Base-by-base conservation (phyloP, 2,797 vertebrate species). In the Acrossocheilus wenchowensis region DNA sequence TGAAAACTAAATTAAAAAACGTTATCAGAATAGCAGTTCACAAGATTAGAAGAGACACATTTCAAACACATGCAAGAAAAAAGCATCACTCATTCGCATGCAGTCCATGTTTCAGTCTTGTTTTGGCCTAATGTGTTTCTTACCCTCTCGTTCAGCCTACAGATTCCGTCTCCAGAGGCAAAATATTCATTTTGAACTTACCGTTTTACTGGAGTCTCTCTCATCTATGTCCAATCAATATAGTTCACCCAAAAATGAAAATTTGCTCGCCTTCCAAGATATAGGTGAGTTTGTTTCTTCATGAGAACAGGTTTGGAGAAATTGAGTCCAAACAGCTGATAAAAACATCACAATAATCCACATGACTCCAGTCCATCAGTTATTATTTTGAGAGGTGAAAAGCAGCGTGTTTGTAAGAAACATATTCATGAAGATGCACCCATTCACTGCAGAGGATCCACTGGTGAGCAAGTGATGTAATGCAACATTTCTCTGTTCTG, bases 101-200 rank as follows among this genome's bases (percentile, higher is more conserved):
- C 75, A 85, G 17, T 39, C 60, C 48, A 72, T 34, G 54, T 60
- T 64, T 60, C 6, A 68, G 36, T 36, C 48, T 54, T 39, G 41
- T 64, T 86, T 73, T 11, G 19, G 4, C 66, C 48, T 73, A 48
- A 50, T 72, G 77, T 50, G 5, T 30, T 50, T 86, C 84, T 81
- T 86, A 80, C 84, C 78, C 77, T 69, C 50, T 50, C 6, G 19
- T 39, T 73, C 68, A 30, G 62, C 50, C 66, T 79, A 80, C 66
- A 80, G 78, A 72, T 64, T 86, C 78, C 30, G 12, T 85, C 73
- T 45, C 68, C 57, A 73, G 39, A 50, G 21, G 36, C 57, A 74
- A 71, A 75, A 84, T 74, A 23, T 78, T 66, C 43, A 64, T 72
- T 80, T 64, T 48, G 14, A 85, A 88, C 88, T 87, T 84, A 89